Evolutionary conservation across 2,797 vertebrate genomes (phyloP).

Genomic region (Artibeus jamaicensis): DNA sequence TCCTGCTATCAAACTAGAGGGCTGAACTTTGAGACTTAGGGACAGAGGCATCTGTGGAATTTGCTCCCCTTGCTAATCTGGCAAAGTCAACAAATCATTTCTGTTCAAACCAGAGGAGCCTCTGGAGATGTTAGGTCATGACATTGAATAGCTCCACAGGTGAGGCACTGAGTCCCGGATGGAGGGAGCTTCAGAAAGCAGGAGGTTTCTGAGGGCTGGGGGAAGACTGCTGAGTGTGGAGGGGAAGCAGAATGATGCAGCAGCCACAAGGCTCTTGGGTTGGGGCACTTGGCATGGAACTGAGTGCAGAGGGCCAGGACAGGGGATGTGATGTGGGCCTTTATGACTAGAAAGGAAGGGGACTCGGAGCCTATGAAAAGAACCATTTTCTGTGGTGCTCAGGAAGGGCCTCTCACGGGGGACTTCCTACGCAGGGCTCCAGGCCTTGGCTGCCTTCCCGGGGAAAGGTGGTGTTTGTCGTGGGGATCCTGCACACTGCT

Average conservation of each 20-base stretch:
- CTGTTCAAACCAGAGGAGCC: neutral
- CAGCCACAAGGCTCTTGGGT: neutral
- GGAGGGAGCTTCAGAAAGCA: neutral
- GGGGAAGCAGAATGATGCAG: neutral
- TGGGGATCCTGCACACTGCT: neutral
- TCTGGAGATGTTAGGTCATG: neutral
- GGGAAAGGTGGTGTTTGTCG: slow-evolving; percentile 63
- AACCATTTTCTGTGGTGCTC: slow-evolving; percentile 68
- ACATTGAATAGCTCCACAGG: neutral
- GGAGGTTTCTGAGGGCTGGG: neutral
- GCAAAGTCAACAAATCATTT: slow-evolving; percentile 62
- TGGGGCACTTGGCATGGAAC: neutral
- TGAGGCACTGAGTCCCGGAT: neutral
- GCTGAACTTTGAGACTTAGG: slow-evolving; percentile 61
- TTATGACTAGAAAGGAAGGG: slow-evolving; percentile 48
- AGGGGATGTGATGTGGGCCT: slow-evolving; percentile 36
- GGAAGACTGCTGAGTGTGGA: neutral
- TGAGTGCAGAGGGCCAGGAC: neutral
- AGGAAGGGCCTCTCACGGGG: slow-evolving; percentile 70
- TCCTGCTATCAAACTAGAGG: slow-evolving; percentile 2
- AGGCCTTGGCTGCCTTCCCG: slow-evolving; percentile 71
- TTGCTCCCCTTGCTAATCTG: slow-evolving; percentile 61
- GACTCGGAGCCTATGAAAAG: slow-evolving; percentile 66
- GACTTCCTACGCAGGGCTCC: slow-evolving; percentile 66
- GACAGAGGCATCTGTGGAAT: slow-evolving; percentile 55